Base-by-base conservation (phyloP, 2,888 invertebrate species). In the Lasioglossum villosulum region DNA sequence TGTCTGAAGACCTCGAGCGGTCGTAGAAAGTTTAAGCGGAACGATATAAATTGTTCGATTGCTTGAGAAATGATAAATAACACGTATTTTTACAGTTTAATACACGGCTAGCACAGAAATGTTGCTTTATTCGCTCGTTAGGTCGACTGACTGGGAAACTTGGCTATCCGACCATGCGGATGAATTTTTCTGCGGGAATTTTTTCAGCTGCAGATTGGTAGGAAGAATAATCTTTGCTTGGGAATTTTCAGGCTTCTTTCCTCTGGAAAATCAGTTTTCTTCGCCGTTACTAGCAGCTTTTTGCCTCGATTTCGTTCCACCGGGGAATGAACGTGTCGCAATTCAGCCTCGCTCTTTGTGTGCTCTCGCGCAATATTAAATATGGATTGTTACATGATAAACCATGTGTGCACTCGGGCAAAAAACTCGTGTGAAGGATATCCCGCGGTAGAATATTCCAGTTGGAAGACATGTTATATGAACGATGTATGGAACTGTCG, bases 111-210 rank as follows among this genome's bases (percentile, higher is more conserved):
- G 10, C 3, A 4, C 56, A n/a, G n/a, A 56, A n/a, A 56, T 30
- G 63, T 63, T 63, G 63, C 63, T 8, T 63, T 3, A 8, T 8
- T 63, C 16, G 63, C 12, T 76, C n/a, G 45, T 68, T 76, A 68
- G 4, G 68, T 52, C 37, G 70, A 70, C 68, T 39, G 68, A 77
- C 70, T 70, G 68, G 12, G n/a, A 70, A 70, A 56, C 48, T 77
- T 77, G 39, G 52, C 52, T 27, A 52, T 27, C 27, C 37, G 30
- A 12, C 27, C 37, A 12, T 39, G 8, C 52, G 48, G 2, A 23
- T 37, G 19, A 30, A 70, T 39, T 70, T 77, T 66, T 19, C 37
- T 39, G 39, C 34, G 34, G 1, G 48, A 27, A 48, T 48, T 37
- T 39, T 68, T 52, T 70, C 52, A 37, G 39, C 12, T 12, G 52